Evolutionary conservation across 2,888 invertebrate species (phyloP).

Genomic region (Timema podura): DNA sequence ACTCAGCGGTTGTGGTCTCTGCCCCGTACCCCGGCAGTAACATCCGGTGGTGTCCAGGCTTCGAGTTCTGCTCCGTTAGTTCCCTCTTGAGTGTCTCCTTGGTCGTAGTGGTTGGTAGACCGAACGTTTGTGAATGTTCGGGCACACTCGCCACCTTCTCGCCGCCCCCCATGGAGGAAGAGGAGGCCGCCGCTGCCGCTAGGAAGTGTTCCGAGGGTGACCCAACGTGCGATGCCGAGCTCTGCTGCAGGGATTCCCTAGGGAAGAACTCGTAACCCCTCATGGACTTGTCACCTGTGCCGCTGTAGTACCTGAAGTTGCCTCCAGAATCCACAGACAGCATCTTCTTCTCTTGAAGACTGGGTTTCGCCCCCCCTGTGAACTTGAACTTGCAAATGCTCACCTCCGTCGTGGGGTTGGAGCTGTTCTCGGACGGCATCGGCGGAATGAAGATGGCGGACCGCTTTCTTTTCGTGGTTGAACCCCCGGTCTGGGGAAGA

Average conservation of each 20-base stretch:
- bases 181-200: constrained; percentile 17
- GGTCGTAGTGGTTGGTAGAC: constrained; percentile 5
- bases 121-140: background rate
- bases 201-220: constrained; percentile 29
- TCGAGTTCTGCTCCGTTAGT: background rate
- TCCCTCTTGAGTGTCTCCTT: constrained; percentile 14
- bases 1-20: background rate
- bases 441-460: constrained; percentile 83
- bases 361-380: constrained; percentile 85
- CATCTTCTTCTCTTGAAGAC: constrained; percentile 87
- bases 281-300: constrained; percentile 77
- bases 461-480: constrained; percentile 60
- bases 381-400: constrained; percentile 93
- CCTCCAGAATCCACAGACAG: constrained; percentile 85
- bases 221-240: constrained; percentile 18
- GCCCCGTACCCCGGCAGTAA: background rate
- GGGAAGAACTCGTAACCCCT: constrained; percentile 74
- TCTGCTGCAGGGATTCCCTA: constrained; percentile 61
- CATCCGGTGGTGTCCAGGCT: constrained; percentile 1
- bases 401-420: constrained; percentile 77
- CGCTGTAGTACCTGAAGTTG: constrained; percentile 82
- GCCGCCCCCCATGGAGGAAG: constrained; percentile 26
- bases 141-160: constrained; percentile 15
- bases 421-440: constrained; percentile 67
- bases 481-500: constrained; percentile 22